Percentiles rank a stretch among this genome's conserved stretches.
These are phyloP conservation scores for Schrankia costaestrigalis DNA, from an alignment of 2,888 invertebrate species.

Conservation along the genomic window DNA sequence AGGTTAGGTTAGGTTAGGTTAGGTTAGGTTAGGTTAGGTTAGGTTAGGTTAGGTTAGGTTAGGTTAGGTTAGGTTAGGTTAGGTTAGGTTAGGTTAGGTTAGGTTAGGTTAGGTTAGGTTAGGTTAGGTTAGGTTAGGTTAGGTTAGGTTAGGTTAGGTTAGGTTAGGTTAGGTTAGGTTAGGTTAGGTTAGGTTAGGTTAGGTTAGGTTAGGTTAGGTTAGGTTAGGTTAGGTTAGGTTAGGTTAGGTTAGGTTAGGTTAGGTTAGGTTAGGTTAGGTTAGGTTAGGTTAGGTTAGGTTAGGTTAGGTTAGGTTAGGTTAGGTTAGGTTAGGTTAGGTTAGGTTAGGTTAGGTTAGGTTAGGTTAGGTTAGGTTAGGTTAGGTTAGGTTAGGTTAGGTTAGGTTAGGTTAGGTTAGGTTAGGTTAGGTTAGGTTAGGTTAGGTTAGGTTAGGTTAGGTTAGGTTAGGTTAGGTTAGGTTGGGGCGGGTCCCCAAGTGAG, in stretches of 20 bases:
- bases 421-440: slow-evolving; percentile 28
- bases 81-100: slow-evolving; percentile 27
- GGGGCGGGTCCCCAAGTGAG: no score
- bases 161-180: slow-evolving; percentile 27
- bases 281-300: slow-evolving; percentile 17
- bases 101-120: slow-evolving; percentile 22
- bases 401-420: slow-evolving; percentile 21
- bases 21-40: slow-evolving; percentile 28
- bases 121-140: slow-evolving; percentile 27
- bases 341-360: slow-evolving; percentile 16
- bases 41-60: slow-evolving; percentile 25
- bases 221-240: slow-evolving; percentile 41
- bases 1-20: slow-evolving; percentile 21
- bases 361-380: slow-evolving; percentile 18
- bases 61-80: slow-evolving; percentile 20
- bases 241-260: slow-evolving; percentile 33
- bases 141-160: slow-evolving; percentile 24
- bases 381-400: slow-evolving; percentile 15
- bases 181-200: slow-evolving; percentile 18
- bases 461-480: no score
- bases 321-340: slow-evolving; percentile 5
- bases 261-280: slow-evolving; percentile 8
- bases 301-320: slow-evolving; percentile 15
- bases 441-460: slow-evolving; percentile 23
- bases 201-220: slow-evolving; percentile 33